Base-by-base conservation (phyloP, 2,797 vertebrate genomes). In the Sebastes dallii region DNA sequence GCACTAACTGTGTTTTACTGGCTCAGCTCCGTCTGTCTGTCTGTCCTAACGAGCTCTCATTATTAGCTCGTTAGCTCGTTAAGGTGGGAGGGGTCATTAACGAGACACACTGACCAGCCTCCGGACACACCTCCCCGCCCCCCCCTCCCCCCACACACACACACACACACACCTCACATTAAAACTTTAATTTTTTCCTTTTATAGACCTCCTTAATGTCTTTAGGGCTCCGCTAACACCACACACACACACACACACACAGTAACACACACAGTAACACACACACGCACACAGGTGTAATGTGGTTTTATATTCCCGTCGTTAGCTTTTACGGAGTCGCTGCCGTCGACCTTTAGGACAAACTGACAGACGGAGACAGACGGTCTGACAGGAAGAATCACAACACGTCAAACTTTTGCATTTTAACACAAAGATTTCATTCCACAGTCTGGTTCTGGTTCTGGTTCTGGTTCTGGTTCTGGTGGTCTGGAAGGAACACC, bases 41-140 rank as follows among this genome's bases (percentile, higher is more conserved):
- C 69, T 29, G 61, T 80, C 68, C 27, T 92, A 92, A 93, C 13
- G 90, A 91, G 89, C 78, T 68, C 83, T 89, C 80, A 81, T 90
- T 83, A 88, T 80, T 50, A 87, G 69, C 87, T 89, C 68, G 50
- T 88, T 86, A 87, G 27, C 87, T 91, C 70, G 62, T 92, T 92
- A 91, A 88, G 77, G 77, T 73, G 83, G 89, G 88, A 90, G 90
- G 88, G 60, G 88, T 88, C 87, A 77, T 91, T 91, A 92, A 90
- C 32, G 86, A 86, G 85, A 82, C 80, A 90, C 88, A 91, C 90
- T 90, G 90, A 88, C 92, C 89, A 78, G 86, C 91, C 91, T 80
- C 89, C 74, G 54, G 89, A 87, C 85, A 88, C 85, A 72, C 84
- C 36, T 62, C 42, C 80, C 55, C 75, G 27, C 80, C 70, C 66